A percentile compares a stretch with the other conserved stretches of the same genome.
Evolutionary conservation across 2,888 invertebrate genomes (phyloP).

Genomic region (Lithosia quadra): DNA sequence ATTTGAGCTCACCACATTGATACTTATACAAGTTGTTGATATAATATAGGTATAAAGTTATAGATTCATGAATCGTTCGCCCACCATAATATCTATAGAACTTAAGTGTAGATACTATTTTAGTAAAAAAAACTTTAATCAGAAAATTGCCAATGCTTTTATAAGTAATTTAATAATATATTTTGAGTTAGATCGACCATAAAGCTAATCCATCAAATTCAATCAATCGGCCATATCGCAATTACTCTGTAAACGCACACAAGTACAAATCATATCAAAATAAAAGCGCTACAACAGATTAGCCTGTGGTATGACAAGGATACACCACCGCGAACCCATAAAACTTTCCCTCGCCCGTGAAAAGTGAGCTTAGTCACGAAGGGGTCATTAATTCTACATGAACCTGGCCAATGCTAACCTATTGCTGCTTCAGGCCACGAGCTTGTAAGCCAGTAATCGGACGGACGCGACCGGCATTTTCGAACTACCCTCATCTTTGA

Average conservation of each 20-base stretch:
- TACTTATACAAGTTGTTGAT: too few relatives aligned
- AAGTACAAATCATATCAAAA: constrained; percentile 52
- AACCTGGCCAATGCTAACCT: constrained; percentile 57
- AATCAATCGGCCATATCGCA: constrained; percentile 50
- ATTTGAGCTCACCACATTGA: too few relatives aligned
- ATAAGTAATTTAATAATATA: constrained; percentile 42
- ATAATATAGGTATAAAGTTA: too few relatives aligned
- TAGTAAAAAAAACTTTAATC: too few relatives aligned
- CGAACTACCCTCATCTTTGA: constrained; percentile 38
- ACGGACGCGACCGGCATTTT: constrained; percentile 67
- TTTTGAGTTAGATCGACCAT: constrained; percentile 32
- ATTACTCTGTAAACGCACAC: constrained; percentile 30
- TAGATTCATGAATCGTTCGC: too few relatives aligned
- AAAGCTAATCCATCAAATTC: constrained; percentile 58
- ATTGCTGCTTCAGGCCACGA: constrained; percentile 32
- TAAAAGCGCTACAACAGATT: constrained; percentile 64
- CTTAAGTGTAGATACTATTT: too few relatives aligned
- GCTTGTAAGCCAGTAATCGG: constrained; percentile 65
- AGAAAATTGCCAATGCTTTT: constrained; percentile 27
- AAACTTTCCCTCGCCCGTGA: constrained; percentile 76
- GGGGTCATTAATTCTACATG: constrained; percentile 70
- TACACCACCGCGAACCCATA: constrained; percentile 67
- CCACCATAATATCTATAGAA: background rate
- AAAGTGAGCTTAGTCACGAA: constrained; percentile 82
- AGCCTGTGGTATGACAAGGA: constrained; percentile 59